These are phyloP conservation scores for Liopterus haemorrhoidalis DNA, from an alignment of 2,888 invertebrate species.

Conservation along the genomic window DNA sequence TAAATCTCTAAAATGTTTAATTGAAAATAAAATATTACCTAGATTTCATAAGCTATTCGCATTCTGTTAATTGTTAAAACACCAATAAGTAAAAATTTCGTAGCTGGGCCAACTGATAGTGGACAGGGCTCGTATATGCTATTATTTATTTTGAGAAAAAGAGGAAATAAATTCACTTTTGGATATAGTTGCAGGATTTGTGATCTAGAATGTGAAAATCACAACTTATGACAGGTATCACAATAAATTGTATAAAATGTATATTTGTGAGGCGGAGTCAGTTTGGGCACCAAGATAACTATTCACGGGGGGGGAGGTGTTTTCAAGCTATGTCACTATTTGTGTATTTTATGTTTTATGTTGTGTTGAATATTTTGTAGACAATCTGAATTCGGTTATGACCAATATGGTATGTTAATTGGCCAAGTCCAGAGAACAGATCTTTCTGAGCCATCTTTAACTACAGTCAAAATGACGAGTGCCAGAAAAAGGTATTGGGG, in stretches of 20 bases:
- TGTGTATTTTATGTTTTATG: not conserved
- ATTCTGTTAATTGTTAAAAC: too few species aligned
- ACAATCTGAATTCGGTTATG: slow-evolving; percentile 47
- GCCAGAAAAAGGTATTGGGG: slow-evolving; percentile 35
- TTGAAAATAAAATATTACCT: too few species aligned
- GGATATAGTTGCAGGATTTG: too few species aligned
- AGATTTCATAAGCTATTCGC: too few species aligned
- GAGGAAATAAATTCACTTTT: too few species aligned
- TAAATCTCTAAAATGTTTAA: too few species aligned
- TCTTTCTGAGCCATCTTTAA: slow-evolving; percentile 41
- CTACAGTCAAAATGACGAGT: slow-evolving; percentile 48
- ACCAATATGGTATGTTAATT: slow-evolving; percentile 59
- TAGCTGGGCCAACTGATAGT: too few species aligned
- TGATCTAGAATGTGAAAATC: too few species aligned
- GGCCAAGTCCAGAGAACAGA: slow-evolving; percentile 52
- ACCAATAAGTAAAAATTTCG: too few species aligned
- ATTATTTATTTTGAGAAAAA: too few species aligned
- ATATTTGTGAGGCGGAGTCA: not conserved
- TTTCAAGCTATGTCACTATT: slow-evolving; percentile 4
- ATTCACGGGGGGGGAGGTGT: not conserved
- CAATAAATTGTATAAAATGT: not conserved
- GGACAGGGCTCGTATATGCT: too few species aligned
- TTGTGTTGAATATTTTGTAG: slow-evolving; percentile 32
- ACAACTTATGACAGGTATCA: too few species aligned
- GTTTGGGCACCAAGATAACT: not conserved